Percentiles rank a stretch among this genome's conserved stretches.
Evolutionary conservation across 53 echinoderm and acorn worm species (phyloP).

Genomic region (Patiria pectinifera): DNA sequence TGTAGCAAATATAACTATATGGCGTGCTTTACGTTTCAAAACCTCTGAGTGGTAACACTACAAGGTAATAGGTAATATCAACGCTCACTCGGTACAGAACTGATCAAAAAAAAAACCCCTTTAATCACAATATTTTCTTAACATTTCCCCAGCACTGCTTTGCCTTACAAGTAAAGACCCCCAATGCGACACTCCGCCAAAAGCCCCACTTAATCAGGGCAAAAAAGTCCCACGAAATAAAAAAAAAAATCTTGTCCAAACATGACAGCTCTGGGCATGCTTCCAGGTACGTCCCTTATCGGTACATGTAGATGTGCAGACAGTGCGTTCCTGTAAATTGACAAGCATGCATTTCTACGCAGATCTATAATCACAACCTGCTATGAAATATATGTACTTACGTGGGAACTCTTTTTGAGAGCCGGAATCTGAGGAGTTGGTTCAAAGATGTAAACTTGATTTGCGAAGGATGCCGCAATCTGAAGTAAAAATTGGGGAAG

Average conservation of each 20-base stretch:
- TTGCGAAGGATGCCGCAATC: slow-evolving; percentile 99
- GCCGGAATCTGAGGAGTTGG: slow-evolving; percentile 72
- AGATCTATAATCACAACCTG: not conserved
- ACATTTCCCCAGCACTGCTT: not conserved
- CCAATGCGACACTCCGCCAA: not conserved
- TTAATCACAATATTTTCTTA: not conserved
- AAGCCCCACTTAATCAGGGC: no score
- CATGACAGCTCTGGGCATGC: not conserved
- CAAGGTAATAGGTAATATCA: no score
- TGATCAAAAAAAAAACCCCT: no score
- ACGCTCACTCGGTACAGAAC: no score
- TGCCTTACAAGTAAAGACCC: not conserved
- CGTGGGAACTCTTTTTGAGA: slow-evolving; percentile 67
- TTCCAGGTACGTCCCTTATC: not conserved
- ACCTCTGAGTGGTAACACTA: no score
- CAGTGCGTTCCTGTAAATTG: not conserved
- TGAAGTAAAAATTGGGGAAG: slow-evolving; percentile 51
- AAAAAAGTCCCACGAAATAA: not conserved
- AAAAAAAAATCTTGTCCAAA: not conserved
- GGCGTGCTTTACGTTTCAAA: no score
- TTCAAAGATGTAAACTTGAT: slow-evolving; percentile 98
- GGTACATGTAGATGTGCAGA: no score
- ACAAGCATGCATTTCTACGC: not conserved
- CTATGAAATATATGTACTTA: slow-evolving; percentile 59
- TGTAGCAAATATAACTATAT: no score